Percentiles rank a stretch among this genome's conserved stretches.
These are phyloP conservation scores for Trissolcus brochymenae DNA, from an alignment of 2,888 invertebrate genomes.

Conservation along the genomic window DNA sequence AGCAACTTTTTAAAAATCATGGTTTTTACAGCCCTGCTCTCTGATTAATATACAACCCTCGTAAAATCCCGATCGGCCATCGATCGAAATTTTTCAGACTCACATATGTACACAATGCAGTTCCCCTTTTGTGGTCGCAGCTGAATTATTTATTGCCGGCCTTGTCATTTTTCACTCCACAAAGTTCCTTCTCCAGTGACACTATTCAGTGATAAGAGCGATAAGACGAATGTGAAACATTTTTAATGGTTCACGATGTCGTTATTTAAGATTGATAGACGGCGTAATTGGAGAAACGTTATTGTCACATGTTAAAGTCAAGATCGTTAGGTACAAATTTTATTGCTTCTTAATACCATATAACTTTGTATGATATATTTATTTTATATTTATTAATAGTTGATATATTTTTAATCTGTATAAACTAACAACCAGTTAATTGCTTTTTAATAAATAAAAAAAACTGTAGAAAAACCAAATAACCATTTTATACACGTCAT, in stretches of 20 bases:
- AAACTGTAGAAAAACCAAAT: neutral
- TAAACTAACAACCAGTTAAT: too few relatives aligned
- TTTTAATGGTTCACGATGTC: constrained; percentile 21
- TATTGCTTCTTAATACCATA: neutral
- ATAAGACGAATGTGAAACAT: constrained; percentile 30
- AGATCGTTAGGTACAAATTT: neutral
- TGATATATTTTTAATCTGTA: too few relatives aligned
- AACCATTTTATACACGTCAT: neutral
- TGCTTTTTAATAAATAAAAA: too few relatives aligned
- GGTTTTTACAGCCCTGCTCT: constrained; percentile 32
- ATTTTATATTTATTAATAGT: too few relatives aligned
- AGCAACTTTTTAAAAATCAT: constrained; percentile 45
- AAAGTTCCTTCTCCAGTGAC: constrained; percentile 10
- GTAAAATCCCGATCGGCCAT: constrained; percentile 32
- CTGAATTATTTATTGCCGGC: constrained; percentile 35
- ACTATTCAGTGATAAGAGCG: constrained; percentile 21
- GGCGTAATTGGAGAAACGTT: constrained; percentile 11
- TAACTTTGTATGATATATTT: too few relatives aligned
- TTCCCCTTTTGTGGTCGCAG: constrained; percentile 6
- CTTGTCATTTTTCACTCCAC: constrained; percentile 32
- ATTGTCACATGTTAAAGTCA: constrained; percentile 4
- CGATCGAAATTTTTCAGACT: constrained; percentile 23
- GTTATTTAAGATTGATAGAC: constrained; percentile 14
- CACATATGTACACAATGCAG: constrained; percentile 21
- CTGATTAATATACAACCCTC: constrained; percentile 31